phyloP scores from a whole-genome alignment of 2,113 vertebrate species.

The Buteo buteo region DNA sequence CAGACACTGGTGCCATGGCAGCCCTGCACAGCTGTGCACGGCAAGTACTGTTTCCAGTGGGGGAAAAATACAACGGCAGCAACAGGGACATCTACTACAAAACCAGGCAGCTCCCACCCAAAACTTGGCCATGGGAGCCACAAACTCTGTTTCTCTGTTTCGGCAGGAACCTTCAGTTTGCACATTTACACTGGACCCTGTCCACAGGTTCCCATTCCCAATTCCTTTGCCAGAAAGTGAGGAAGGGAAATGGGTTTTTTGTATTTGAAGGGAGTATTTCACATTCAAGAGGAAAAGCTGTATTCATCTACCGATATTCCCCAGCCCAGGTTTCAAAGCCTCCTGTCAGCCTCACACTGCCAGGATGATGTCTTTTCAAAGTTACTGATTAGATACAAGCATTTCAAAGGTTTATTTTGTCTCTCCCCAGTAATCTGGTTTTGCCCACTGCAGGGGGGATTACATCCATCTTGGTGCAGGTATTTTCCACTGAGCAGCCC shows the following conservation, averaged over 20 bases:
- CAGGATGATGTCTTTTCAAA: not conserved
- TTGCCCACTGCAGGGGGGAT: not conserved
- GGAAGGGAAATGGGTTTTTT: not conserved
- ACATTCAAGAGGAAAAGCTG: not conserved
- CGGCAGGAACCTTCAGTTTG: not conserved
- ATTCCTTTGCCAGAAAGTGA: not conserved
- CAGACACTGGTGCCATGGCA: not conserved
- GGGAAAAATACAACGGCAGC: not conserved
- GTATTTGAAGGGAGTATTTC: not conserved
- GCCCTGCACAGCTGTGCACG: fast-evolving
- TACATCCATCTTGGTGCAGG: not conserved
- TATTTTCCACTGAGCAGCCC: not conserved
- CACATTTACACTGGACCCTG: not conserved
- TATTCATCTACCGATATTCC: not conserved
- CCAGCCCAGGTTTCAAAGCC: not conserved
- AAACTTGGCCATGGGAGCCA: not conserved
- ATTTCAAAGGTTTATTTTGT: not conserved
- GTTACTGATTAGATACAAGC: not conserved
- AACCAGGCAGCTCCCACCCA: not conserved
- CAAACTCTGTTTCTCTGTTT: not conserved
- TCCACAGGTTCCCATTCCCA: not conserved
- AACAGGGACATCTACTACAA: not conserved
- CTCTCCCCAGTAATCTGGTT: not conserved
- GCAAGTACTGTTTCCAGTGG: not conserved
- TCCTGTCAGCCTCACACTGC: not conserved